These are phyloP conservation scores for Fragum fragum DNA, from an alignment of 2,888 invertebrate species.

Conservation along the genomic window DNA sequence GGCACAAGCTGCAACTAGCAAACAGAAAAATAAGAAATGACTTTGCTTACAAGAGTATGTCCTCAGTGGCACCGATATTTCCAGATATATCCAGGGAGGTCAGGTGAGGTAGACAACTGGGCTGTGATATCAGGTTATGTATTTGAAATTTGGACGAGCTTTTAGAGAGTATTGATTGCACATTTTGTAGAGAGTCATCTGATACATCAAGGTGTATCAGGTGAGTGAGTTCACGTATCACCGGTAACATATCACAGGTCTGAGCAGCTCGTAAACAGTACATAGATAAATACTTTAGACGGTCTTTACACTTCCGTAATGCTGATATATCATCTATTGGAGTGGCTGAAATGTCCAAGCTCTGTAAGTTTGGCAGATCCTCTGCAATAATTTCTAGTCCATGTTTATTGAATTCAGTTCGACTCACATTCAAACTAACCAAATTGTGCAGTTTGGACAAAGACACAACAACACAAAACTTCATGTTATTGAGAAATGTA, in stretches of 20 bases:
- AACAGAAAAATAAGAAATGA: too few relatives aligned
- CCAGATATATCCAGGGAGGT: slow-evolving; percentile 90
- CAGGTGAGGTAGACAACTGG: slow-evolving; percentile 88
- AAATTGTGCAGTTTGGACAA: slow-evolving; percentile 90
- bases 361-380: slow-evolving; percentile 90
- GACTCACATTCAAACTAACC: slow-evolving; percentile 89
- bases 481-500: slow-evolving; percentile 89
- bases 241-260: slow-evolving; percentile 87
- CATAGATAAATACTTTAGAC: slow-evolving; percentile 89
- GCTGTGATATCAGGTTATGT: slow-evolving; percentile 78
- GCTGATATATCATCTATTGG: slow-evolving; percentile 90
- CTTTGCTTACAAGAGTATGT: slow-evolving; percentile 87
- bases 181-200: slow-evolving; percentile 87
- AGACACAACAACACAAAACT: slow-evolving; percentile 89
- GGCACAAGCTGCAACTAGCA: too few relatives aligned
- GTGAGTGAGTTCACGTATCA: slow-evolving; percentile 88
- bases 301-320: slow-evolving; percentile 88
- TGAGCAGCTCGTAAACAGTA: slow-evolving; percentile 88
- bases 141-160: slow-evolving; percentile 84
- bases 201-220: slow-evolving; percentile 89
- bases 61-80: slow-evolving; percentile 88
- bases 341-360: slow-evolving; percentile 91
- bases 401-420: slow-evolving; percentile 91
- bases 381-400: slow-evolving; percentile 90
- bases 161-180: slow-evolving; percentile 87